Base-by-base conservation (phyloP, 2,888 invertebrate species). In the Acleris cristana region DNA sequence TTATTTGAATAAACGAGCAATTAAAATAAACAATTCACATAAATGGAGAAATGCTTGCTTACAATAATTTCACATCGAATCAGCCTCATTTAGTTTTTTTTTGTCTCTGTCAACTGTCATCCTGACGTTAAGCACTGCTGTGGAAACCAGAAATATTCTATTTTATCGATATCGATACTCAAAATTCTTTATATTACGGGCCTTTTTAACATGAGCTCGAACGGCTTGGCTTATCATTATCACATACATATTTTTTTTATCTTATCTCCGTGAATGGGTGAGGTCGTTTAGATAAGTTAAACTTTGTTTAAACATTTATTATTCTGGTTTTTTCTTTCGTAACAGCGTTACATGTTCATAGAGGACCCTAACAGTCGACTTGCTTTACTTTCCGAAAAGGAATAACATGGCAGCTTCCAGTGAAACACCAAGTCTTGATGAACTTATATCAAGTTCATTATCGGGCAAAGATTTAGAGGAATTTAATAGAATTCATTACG, bases 401-500 rank as follows among this genome's bases (percentile, higher is more conserved):
- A 18, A 51, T 51, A 58, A 5, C 19, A 88, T 87, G 88, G 79
- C 84, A 72, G 78, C 76, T 68, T 70, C 77, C 18, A 48, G 72
- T 56, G 85, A 89, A 81, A 72, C 89, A 44, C 56, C 70, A 26
- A 91, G 91, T 69, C 78, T 92, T 65, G 92, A 92, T 71, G 72
- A 79, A 73, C 74, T 91, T 44, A 74, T 92, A 69, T 66, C 75
- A 34, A 78, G 73, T 49, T 72, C 79, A 18, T 72, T 92, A 58
- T 64, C 80, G 5, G 86, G 77, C 1, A 74, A 93, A 21, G 95
- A 96, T 65, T 88, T 96, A 60, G 83, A 90, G 73, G 95, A 96
- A 83, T 95, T 95, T 44, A 95, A 95, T 77, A 94, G 96, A 73
- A 95, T 98, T 73, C 88, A 98, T 26, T 98, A 97, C 80, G 98